Conservation (phyloP, 2,113 vertebrate genomes). For the Tautogolabrus adspersus region DNA sequence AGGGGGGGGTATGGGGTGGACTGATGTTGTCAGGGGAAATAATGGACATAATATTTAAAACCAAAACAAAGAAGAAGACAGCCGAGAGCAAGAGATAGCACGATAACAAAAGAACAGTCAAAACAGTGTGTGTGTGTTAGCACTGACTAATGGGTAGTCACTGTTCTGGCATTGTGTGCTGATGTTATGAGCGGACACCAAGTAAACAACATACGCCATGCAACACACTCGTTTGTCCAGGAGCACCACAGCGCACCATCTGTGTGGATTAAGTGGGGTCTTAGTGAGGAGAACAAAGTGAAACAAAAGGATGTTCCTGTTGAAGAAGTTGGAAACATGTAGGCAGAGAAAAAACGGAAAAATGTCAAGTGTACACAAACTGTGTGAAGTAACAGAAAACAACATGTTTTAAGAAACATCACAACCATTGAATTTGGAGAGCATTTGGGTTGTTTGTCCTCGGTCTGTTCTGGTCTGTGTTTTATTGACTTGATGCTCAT, state of each 20-base stretch:
- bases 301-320: slow-evolving; percentile 18
- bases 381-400: neutral
- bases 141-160: slow-evolving; percentile 32
- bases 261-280: slow-evolving; percentile 7
- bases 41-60: slow-evolving; percentile 23
- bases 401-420: neutral
- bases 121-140: slow-evolving; percentile 15
- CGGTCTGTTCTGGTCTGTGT: neutral
- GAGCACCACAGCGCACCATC: slow-evolving; percentile 19
- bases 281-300: neutral
- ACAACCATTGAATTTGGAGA: neutral
- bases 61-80: slow-evolving; percentile 41
- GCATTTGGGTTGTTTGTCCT: neutral
- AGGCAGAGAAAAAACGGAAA: neutral
- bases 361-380: neutral
- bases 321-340: neutral
- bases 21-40: slow-evolving; percentile 42
- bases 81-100: slow-evolving; percentile 7
- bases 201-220: slow-evolving; percentile 29
- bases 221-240: slow-evolving; percentile 4
- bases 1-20: slow-evolving; percentile 6
- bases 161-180: slow-evolving; percentile 28
- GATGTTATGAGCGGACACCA: slow-evolving; percentile 30
- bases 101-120: slow-evolving; percentile 26
- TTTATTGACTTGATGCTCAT: too few relatives aligned